Evolutionary conservation across 2,797 vertebrate genomes (phyloP), one percentile per base, ranked within the genome.

Genomic region (Schizothorax lantsangensis): DNA sequence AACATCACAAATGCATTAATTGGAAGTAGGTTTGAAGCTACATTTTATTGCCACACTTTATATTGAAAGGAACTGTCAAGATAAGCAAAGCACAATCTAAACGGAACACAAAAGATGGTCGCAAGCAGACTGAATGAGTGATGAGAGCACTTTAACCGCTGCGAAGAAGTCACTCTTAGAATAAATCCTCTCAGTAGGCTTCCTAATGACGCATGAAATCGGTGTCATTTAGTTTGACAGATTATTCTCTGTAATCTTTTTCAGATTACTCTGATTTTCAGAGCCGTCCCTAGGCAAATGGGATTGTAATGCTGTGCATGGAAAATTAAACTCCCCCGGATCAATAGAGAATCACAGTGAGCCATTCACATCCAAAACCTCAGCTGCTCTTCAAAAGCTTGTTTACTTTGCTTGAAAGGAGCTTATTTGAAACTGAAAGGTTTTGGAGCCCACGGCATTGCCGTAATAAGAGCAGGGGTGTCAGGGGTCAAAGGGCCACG

Each of bases 381-480:
- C 94, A 93, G 92, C 92, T 95, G 94, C 91, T 90, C 79, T 83
- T 83, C 83, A 23, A 87, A 88, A 88, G 91, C 87, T 79, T 83
- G 84, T 84, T 84, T 84, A 85, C 77, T 89, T 30, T 14, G 77
- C 75, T 83, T 92, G 87, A 94, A 93, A 93, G 85, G 91, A 88
- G 83, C 89, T 88, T 87, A 92, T 94, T 91, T 92, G 88, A 92
- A 94, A 93, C 89, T 92, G 90, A 94, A 94, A 93, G 88, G 85
- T 52, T 80, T 71, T 68, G 17, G 81, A 79, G 88, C 80, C 79
- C 85, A 87, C 6, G 54, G 77, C 66, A 72, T 77, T 89, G 88
- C 85, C 52, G 75, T 80, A 79, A 71, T 78, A 86, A 72, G 79
- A 83, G 78, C 75, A 88, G 69, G 80, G 83, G 87, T 88, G 87